Conservation (phyloP, 2,888 invertebrate species). For the Amphipyra tragopoginis region DNA sequence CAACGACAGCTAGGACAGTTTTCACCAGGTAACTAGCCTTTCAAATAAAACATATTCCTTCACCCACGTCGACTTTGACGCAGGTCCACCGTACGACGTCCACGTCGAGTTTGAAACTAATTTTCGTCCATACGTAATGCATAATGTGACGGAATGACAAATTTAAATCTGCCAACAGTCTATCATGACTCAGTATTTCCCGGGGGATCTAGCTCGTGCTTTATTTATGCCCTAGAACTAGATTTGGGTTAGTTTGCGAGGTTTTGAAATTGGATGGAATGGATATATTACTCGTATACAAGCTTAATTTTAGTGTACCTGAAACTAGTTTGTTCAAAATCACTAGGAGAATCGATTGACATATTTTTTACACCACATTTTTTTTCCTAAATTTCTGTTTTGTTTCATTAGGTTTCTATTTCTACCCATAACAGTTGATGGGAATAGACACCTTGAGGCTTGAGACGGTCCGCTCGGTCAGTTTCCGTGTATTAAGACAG, state of each 20-base stretch:
- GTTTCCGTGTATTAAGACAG: too few species aligned
- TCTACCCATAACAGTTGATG: too few species aligned
- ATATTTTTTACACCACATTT: too few species aligned
- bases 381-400: too few species aligned
- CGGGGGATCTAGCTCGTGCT: constrained; percentile 9
- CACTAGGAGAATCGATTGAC: too few species aligned
- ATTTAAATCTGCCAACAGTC: constrained; percentile 24
- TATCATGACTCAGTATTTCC: constrained; percentile 30
- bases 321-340: too few species aligned
- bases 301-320: too few species aligned
- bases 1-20: not conserved
- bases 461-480: too few species aligned
- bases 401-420: too few species aligned
- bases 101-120: constrained; percentile 29
- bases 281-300: too few species aligned
- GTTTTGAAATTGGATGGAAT: too few species aligned
- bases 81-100: constrained; percentile 11
- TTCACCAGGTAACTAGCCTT: not conserved
- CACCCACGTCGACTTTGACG: constrained; percentile 10
- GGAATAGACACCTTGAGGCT: too few species aligned
- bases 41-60: constrained; percentile 2
- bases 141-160: constrained; percentile 32
- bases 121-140: constrained; percentile 22
- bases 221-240: constrained; percentile 23
- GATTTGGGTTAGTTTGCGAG: constrained; percentile 7